phyloP scores from a whole-genome alignment of 2,797 vertebrate genomes.

The Botia kubotai region DNA sequence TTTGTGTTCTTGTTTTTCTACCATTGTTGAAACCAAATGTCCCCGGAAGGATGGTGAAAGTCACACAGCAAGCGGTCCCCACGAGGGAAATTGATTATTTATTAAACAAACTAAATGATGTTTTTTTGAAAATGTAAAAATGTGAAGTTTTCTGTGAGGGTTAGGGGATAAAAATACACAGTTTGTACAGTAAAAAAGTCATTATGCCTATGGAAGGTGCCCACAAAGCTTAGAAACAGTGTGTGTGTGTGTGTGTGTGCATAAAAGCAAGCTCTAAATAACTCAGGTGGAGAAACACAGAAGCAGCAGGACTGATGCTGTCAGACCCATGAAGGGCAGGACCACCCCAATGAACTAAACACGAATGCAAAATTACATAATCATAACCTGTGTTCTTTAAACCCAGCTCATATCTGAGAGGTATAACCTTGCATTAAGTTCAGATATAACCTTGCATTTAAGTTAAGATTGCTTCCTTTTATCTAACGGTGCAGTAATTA shows the following conservation, averaged over 20 bases:
- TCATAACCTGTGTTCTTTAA: conserved; percentile 32
- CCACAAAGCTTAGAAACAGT: no score
- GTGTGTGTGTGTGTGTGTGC: background rate
- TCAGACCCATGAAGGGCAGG: conserved; percentile 33
- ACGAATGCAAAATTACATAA: conserved; percentile 19
- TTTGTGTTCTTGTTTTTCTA: no score
- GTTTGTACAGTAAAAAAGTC: no score
- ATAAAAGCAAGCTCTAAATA: conserved; percentile 9
- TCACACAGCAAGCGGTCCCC: no score
- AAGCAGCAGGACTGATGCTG: conserved; percentile 12
- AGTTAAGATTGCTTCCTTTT: conserved; percentile 42
- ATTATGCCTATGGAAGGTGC: no score
- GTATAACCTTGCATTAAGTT: conserved; percentile 26
- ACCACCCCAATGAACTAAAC: conserved; percentile 37
- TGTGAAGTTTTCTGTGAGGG: no score
- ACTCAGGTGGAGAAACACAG: conserved; percentile 43
- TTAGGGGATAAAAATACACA: no score
- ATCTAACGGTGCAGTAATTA: conserved; percentile 36
- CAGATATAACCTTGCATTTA: conserved; percentile 24
- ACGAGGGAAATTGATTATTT: no score
- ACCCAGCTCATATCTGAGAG: conserved; percentile 24
- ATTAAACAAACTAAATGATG: no score
- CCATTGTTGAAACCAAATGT: no score
- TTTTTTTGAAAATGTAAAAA: no score
- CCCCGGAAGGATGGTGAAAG: no score